These are phyloP conservation scores for Alloplasta piceator DNA, from an alignment of 2,888 invertebrate genomes.

Conservation along the genomic window DNA sequence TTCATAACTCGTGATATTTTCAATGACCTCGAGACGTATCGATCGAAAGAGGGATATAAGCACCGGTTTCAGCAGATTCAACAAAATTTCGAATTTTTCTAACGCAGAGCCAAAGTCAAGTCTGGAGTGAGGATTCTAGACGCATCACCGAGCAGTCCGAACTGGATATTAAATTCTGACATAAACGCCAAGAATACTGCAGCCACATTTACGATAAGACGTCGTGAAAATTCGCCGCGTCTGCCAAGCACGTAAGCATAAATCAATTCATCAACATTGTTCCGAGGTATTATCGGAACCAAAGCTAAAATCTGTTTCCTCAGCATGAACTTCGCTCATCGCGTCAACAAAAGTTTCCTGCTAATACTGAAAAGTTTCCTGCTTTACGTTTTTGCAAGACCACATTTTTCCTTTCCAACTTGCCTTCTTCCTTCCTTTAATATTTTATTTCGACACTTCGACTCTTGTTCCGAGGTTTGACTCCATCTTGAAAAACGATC, in stretches of 20 bases:
- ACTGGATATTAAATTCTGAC: conserved; percentile 95
- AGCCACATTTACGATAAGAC: conserved; percentile 94
- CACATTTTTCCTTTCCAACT: conserved; percentile 26
- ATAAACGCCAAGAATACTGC: conserved; percentile 93
- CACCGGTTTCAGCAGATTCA: neutral
- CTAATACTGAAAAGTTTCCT: too few species aligned
- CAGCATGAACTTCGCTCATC: neutral
- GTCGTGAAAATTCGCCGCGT: conserved; percentile 84
- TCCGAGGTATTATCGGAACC: conserved; percentile 10
- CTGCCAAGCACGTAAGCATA: conserved; percentile 77
- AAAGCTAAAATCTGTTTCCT: conserved; percentile 6
- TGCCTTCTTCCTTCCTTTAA: conserved; percentile 25
- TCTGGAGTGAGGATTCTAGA: conserved; percentile 94
- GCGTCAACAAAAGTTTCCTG: conserved; percentile 21
- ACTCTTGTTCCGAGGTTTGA: neutral
- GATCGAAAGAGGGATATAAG: conserved; percentile 9
- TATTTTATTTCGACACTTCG: neutral
- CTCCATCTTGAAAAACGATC: neutral
- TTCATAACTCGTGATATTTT: neutral
- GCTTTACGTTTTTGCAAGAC: conserved; percentile 12
- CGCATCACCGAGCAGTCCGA: conserved; percentile 90
- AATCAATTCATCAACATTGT: neutral
- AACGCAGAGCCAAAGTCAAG: conserved; percentile 92
- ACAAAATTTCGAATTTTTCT: conserved; percentile 22
- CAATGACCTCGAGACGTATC: neutral